These are phyloP conservation scores for Desmodus rotundus DNA, from an alignment of 2,113 vertebrate species.

Conservation along the genomic window DNA sequence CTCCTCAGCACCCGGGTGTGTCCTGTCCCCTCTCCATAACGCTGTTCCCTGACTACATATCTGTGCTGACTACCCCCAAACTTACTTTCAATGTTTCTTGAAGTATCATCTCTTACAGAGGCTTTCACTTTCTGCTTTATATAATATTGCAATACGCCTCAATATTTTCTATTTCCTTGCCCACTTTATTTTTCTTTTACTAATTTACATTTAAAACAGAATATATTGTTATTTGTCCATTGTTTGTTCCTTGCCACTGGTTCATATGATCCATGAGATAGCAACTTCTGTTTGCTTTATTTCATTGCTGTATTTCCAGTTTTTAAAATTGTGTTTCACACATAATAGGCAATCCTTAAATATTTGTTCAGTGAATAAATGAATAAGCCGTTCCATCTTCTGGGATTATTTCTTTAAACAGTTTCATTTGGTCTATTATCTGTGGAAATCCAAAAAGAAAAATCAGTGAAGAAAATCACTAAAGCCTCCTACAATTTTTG, in stretches of 20 bases:
- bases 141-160: neutral
- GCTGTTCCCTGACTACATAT: neutral
- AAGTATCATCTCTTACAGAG: neutral
- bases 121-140: neutral
- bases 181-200: neutral
- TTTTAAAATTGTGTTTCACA: neutral
- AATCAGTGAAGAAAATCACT: neutral
- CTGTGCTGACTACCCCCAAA: neutral
- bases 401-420: neutral
- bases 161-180: neutral
- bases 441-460: neutral
- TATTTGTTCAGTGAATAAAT: neutral
- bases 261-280: neutral
- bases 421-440: neutral
- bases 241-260: neutral
- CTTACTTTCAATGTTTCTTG: neutral
- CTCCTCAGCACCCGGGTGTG: neutral
- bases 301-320: neutral
- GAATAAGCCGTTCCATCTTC: neutral
- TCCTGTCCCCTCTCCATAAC: neutral
- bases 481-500: neutral
- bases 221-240: neutral
- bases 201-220: neutral
- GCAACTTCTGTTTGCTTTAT: neutral
- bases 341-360: neutral